Conservation (phyloP, 1,140 invertebrate species). For the Cepaea nemoralis region DNA sequence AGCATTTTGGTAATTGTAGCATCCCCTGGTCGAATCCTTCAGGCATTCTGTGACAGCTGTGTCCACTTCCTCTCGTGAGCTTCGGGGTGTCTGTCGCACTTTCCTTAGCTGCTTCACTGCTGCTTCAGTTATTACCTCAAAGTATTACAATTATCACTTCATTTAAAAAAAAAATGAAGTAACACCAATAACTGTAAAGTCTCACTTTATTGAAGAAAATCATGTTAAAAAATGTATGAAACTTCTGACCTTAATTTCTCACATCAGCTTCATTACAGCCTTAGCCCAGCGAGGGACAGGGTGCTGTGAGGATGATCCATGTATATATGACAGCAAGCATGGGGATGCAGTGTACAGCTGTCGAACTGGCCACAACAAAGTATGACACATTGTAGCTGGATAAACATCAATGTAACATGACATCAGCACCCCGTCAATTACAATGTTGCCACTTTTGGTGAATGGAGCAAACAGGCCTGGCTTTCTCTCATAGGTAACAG, state of each 20-base stretch:
- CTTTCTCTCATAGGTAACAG: conserved; percentile 1
- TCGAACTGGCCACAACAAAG: conserved; percentile 4
- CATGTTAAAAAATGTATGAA: neutral
- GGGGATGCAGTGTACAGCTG: conserved; percentile 15
- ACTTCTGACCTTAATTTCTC: neutral
- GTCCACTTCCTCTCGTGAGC: no score
- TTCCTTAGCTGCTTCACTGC: no score
- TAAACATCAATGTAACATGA: conserved; percentile 21
- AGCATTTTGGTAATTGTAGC: no score
- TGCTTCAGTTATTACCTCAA: no score
- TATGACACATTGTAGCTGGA: neutral
- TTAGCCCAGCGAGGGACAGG: conserved; percentile 8
- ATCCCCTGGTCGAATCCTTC: no score
- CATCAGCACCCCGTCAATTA: neutral
- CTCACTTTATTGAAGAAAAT: neutral
- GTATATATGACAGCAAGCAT: neutral
- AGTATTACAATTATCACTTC: no score
- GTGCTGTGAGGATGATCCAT: neutral
- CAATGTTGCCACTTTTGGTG: neutral
- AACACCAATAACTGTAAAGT: neutral
- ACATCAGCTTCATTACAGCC: conserved; percentile 18
- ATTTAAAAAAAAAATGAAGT: no score
- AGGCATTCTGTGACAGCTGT: no score
- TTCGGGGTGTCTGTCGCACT: no score
- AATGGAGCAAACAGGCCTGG: conserved; percentile 24